Percentiles rank a stretch among this genome's conserved stretches.
These are phyloP conservation scores for Latrodectus hesperus DNA, from an alignment of 2,888 invertebrate species.

Conservation along the genomic window DNA sequence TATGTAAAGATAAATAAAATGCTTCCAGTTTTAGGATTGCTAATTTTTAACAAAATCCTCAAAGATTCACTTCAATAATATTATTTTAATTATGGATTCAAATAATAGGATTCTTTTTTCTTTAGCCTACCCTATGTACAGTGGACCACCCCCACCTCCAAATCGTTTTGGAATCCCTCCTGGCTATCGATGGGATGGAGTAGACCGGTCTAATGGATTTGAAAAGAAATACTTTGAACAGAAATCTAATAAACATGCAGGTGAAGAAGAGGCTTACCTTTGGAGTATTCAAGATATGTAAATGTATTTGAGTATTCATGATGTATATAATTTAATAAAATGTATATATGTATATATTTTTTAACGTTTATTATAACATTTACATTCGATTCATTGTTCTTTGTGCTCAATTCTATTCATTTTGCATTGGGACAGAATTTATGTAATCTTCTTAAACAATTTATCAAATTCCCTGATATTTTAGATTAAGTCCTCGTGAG, in stretches of 20 bases:
- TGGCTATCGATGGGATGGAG: constrained; percentile 98
- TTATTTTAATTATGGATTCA: too few species aligned
- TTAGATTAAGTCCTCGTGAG: too few species aligned
- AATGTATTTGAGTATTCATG: constrained; percentile 66
- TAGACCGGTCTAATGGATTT: constrained; percentile 96
- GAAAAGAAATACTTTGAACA: constrained; percentile 91
- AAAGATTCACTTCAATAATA: too few species aligned
- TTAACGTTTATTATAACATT: not conserved
- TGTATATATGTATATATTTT: not conserved
- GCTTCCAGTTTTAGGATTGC: too few species aligned
- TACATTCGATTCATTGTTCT: too few species aligned
- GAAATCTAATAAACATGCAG: constrained; percentile 83
- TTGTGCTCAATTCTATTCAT: too few species aligned
- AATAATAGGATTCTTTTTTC: not conserved
- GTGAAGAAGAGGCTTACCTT: constrained; percentile 90
- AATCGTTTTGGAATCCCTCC: constrained; percentile 94
- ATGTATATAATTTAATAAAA: not conserved
- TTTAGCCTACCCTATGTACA: constrained; percentile 79
- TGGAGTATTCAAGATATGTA: constrained; percentile 97
- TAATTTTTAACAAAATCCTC: too few species aligned
- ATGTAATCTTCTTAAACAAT: too few species aligned
- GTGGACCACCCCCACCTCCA: constrained; percentile 87
- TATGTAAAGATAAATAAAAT: too few species aligned
- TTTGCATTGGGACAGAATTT: too few species aligned
- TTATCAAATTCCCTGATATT: too few species aligned